These are phyloP conservation scores for Andrena hattorfiana DNA, from an alignment of 2,888 invertebrate genomes.

Conservation along the genomic window DNA sequence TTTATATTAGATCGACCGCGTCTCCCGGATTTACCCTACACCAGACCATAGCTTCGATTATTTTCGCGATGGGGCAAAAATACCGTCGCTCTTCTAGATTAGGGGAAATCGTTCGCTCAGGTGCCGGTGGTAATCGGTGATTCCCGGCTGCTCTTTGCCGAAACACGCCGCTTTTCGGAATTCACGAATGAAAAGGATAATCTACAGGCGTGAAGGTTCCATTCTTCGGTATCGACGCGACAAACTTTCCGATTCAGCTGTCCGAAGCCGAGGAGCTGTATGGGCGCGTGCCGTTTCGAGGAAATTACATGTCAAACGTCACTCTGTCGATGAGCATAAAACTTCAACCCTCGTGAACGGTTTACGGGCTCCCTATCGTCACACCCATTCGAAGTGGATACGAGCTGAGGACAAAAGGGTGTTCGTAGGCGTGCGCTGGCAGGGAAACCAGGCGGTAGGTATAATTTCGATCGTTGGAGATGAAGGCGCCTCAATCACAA, in stretches of 20 bases:
- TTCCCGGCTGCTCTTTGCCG: too few species aligned
- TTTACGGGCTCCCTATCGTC: neutral
- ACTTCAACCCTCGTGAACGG: neutral
- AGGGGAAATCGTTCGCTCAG: too few species aligned
- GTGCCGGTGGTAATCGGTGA: too few species aligned
- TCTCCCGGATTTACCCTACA: too few species aligned
- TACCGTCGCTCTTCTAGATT: too few species aligned
- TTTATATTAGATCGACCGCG: too few species aligned
- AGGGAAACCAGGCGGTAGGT: neutral
- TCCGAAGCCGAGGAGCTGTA: neutral
- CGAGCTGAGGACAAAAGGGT: neutral
- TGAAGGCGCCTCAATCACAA: neutral
- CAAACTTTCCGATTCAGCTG: neutral
- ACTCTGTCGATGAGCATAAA: neutral
- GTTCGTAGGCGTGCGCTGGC: neutral
- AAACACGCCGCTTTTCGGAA: neutral
- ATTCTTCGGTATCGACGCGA: neutral
- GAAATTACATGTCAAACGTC: constrained; percentile 2
- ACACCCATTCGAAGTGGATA: neutral
- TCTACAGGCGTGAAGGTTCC: neutral
- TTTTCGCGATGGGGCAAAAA: too few species aligned
- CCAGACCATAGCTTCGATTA: too few species aligned
- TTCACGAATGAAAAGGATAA: neutral
- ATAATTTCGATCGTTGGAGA: neutral
- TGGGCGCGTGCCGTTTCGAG: neutral